Evolutionary conservation across 2,888 invertebrate species (phyloP), one percentile per base, ranked within the genome.

Genomic region (Holacanthella duospinosa): DNA sequence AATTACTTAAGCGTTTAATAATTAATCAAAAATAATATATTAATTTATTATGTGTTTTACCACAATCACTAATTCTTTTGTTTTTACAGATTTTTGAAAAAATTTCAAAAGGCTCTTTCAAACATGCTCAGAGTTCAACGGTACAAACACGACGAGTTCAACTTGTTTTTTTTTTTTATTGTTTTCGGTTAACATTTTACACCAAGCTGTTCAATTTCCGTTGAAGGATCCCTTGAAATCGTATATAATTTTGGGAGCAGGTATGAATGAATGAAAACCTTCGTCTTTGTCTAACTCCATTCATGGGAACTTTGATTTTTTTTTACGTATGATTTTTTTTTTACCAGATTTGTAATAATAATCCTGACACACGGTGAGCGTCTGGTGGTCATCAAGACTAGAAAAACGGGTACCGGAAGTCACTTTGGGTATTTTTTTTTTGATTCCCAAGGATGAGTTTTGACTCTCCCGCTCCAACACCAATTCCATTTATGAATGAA

Each of bases 361-460:
- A 36, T 36, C n/a, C 21, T 48, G 48, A 48, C 48, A 48, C 48
- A 48, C 48, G 48, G 48, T 48, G 21, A 48, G 48, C 48, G 48
- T 16, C 19, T n/a, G 48, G 48, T 48, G 48, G 48, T 48, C 48
- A 48, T 48, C 48, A 48, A 21, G 19, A 48, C 48, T 21, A 48
- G 48, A 48, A 48, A 48, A 48, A 48, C 48, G 48, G 48, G 6
- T 16, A 48, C 48, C 48, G 48, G 48, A 48, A 48, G 48, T 48
- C 19, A 48, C 16, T 48, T 48, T 4, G 19, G n/a, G n/a, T n/a
- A n/a, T n/a, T n/a, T n/a, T n/a, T 21, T 48, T 48, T 48, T 48
- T 21, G 21, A n/a, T 48, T 48, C 48, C 48, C 48, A 48, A 21
- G 48, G n/a, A n/a, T n/a, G n/a, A n/a, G n/a, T n/a, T n/a, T n/a